These are phyloP conservation scores for Cygnus atratus DNA, from an alignment of 2,113 vertebrate genomes.

Conservation along the genomic window DNA sequence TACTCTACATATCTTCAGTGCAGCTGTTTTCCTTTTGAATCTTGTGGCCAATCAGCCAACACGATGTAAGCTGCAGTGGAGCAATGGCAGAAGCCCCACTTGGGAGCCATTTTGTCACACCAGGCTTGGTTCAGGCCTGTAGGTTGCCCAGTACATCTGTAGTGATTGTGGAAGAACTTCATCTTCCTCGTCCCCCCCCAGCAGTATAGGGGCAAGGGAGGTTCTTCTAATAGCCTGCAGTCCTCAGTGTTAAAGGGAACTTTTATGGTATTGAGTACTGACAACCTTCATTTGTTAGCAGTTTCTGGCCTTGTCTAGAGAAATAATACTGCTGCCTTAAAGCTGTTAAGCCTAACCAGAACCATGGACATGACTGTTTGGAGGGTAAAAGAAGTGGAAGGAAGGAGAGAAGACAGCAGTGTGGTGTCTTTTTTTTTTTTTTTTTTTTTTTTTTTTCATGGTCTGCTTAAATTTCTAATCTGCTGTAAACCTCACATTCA, in stretches of 20 bases:
- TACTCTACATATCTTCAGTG: no score
- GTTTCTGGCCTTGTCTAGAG: background rate
- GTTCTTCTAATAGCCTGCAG: fast-evolving
- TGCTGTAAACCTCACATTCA: background rate
- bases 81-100: background rate
- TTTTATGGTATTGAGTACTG: background rate
- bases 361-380: background rate
- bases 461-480: background rate
- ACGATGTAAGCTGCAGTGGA: background rate
- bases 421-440: background rate
- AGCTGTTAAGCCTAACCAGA: background rate
- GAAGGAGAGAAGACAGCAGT: background rate
- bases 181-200: no score
- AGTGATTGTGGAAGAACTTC: background rate
- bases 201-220: background rate
- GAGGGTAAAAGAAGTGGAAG: background rate
- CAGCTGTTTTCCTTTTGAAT: no score
- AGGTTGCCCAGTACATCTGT: background rate
- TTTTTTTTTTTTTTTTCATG: background rate
- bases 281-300: background rate
- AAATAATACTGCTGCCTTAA: background rate
- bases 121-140: background rate
- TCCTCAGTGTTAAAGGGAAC: fast-evolving
- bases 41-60: background rate
- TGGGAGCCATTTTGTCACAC: background rate